These are phyloP conservation scores for Ecliptopera silaceata DNA, from an alignment of 2,888 invertebrate genomes.

Conservation along the genomic window DNA sequence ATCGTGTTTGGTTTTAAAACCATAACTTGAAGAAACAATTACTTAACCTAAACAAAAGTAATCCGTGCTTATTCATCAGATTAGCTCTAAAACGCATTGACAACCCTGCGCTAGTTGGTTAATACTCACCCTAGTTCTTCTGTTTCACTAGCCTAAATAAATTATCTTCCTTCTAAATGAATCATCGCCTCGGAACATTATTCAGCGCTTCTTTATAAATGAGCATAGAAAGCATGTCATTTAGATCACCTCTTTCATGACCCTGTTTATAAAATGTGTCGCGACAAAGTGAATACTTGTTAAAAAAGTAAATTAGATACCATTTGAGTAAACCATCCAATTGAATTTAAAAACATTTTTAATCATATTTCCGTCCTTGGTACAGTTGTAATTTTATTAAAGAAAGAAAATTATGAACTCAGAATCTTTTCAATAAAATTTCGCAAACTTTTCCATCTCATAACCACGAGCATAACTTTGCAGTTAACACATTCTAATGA, in stretches of 20 bases:
- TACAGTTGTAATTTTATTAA: conserved; percentile 3
- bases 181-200: conserved; percentile 46
- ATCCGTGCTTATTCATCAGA: too few relatives aligned
- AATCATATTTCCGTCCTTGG: not conserved
- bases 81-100: conserved; percentile 1
- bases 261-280: not conserved
- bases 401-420: conserved; percentile 6
- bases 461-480: conserved; percentile 35
- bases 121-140: conserved; percentile 39
- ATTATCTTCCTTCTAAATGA: conserved; percentile 50
- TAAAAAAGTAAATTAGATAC: not conserved
- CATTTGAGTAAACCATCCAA: too few relatives aligned
- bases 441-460: conserved; percentile 32
- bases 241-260: conserved; percentile 5
- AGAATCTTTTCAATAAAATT: conserved; percentile 22
- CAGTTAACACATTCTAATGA: conserved; percentile 41
- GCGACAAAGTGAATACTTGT: not conserved
- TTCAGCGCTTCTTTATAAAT: conserved; percentile 23
- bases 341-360: too few relatives aligned
- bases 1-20: too few relatives aligned
- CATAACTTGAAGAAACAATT: too few relatives aligned
- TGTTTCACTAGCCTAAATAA: conserved; percentile 51
- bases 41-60: too few relatives aligned
- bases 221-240: conserved; percentile 16
- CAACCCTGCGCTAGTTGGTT: conserved; percentile 27